Evolutionary conservation across 2,888 invertebrate species (phyloP), one percentile per base, ranked within the genome.

Genomic region (Phragmatobia fuliginosa): DNA sequence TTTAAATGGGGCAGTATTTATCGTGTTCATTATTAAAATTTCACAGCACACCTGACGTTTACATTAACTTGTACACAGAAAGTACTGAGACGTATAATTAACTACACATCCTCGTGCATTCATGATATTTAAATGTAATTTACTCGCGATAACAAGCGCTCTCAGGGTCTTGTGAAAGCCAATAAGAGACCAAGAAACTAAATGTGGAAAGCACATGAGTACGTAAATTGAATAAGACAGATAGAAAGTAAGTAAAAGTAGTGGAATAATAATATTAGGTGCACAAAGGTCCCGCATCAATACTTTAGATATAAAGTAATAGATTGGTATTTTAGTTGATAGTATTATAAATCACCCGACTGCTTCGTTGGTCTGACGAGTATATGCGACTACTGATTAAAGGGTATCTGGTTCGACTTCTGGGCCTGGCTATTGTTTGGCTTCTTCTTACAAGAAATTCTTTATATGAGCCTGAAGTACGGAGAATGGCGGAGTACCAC

Each of bases 41-140:
- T 66, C 45, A 58, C 38, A 66, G n/a, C 31, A 11, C 45, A 45
- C 45, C 66, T 45, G n/a, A 45, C 66, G 32, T 58, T 41, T 25
- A 41, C 32, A 66, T 66, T 58, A 45, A 45, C 45, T 8, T 45
- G 38, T 32, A 63, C 41, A 32, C 45, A 66, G 45, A 59, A 60
- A 38, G 62, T 62, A 38, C 56, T 36, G 62, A 56, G 56, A 10
- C 67, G 58, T 56, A 31, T 56, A 59, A 61, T 61, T 62, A 56
- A 67, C 52, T 56, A 31, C 56, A 38, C 38, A 49, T 68, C 31
- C 56, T 41, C 62, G 60, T 67, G 63, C 68, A 63, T 68, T 68
- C 49, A 31, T 64, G 64, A 64, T 68, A 36, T 68, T 68, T 60
- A 56, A 65, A 69, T 61, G 65, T 65, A 69, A 69, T 69, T 69